Evolutionary conservation across 2,113 vertebrate genomes (phyloP), one percentile per base, ranked within the genome.

Genomic region (Protomyctophum bolini): DNA sequence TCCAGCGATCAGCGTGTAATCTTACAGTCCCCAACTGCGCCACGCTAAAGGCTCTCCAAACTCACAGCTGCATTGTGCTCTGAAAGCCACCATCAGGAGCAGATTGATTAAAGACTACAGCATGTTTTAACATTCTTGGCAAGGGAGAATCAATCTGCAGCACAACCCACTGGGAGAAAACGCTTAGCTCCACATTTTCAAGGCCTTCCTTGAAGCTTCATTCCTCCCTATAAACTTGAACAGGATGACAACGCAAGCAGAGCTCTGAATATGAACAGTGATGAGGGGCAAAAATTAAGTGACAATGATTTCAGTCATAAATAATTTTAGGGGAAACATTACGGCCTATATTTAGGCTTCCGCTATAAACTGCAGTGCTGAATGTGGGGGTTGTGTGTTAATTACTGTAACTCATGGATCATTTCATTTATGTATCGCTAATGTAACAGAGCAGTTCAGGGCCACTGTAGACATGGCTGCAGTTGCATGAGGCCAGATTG

Each of bases 81-180:
- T 58, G 75, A 86, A 86, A 70, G 75, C 79, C 58, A 71, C 80
- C 82, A 77, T 76, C 41, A 70, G 85, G 63, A 81, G 78, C 73
- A 63, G 72, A 72, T 66, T 80, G 79, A 86, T 63, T 68, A 84
- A 85, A 86, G 82, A 84, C 83, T 74, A 84, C 74, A 72, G 76
- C 81, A 75, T 79, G 79, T 86, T 87, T 88, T 86, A 84, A 84
- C 79, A 82, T 86, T 88, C 83, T 84, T 84, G 81, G 86, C 86
- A 82, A 71, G 77, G 67, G 73, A 82, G 81, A 81, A 83, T 86
- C 86, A 76, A 88, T 87, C 84, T 81, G 86, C 82, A 68, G 83
- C 83, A 75, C 83, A 75, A 70, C 83, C 79, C 81, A 68, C 66
- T 0, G 74, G 82, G 70, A 10, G 63, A 75, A 83, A 89, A 86